A percentile compares a stretch with the other conserved stretches of the same genome.
phyloP scores from a whole-genome alignment of 2,797 vertebrate genomes.

The Pangasius larnaudii region DNA sequence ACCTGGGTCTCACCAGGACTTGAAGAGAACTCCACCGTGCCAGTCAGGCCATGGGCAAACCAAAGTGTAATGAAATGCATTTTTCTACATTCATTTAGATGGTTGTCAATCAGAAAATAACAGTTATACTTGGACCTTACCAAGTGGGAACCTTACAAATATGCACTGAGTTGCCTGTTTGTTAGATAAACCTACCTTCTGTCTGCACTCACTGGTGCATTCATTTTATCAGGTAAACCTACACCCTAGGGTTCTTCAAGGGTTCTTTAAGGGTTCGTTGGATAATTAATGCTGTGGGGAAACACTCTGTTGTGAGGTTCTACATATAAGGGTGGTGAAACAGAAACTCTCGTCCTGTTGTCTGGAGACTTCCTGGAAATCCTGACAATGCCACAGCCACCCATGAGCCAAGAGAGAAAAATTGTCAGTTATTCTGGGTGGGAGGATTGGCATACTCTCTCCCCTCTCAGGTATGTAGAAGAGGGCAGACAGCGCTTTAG shows the following conservation, averaged over 20 bases:
- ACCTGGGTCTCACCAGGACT: too few species aligned
- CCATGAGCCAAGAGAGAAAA: neutral
- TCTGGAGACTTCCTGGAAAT: neutral
- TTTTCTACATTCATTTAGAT: neutral
- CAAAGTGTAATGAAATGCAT: neutral
- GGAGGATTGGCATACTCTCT: neutral
- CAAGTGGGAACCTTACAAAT: conserved; percentile 15
- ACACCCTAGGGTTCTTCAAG: neutral
- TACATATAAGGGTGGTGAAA: neutral
- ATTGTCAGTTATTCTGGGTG: neutral
- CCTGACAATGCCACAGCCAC: neutral
- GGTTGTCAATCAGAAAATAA: neutral
- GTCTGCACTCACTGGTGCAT: neutral
- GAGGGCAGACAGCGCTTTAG: neutral
- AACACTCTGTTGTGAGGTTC: neutral
- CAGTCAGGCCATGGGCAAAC: neutral
- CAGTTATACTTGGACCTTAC: neutral
- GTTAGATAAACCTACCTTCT: neutral
- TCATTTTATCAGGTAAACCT: neutral
- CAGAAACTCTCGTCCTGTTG: neutral
- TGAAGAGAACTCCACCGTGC: neutral
- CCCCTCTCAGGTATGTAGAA: neutral
- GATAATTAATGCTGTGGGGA: neutral
- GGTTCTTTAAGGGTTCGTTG: neutral
- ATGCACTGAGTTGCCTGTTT: neutral